phyloP scores from a whole-genome alignment of 2,113 vertebrate species.

The Otis tarda region DNA sequence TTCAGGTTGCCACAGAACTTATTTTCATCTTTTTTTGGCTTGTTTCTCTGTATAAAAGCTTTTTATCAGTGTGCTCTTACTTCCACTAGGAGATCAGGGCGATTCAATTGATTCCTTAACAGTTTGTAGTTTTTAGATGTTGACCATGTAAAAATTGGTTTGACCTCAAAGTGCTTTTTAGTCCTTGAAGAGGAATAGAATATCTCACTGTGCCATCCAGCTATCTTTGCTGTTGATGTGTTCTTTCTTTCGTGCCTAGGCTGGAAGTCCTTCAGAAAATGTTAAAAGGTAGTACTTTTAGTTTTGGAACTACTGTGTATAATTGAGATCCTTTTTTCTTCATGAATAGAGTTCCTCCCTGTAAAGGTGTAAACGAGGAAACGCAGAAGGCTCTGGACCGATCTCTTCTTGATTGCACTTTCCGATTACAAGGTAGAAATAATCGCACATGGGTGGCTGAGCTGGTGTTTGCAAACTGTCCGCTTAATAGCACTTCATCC shows the following conservation, averaged over 20 bases:
- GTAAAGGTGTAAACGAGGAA: conserved; percentile 91
- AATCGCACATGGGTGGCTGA: conserved; percentile 98
- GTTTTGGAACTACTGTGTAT: neutral
- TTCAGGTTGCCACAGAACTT: neutral
- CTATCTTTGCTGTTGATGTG: neutral
- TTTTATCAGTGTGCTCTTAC: neutral
- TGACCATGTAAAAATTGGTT: neutral
- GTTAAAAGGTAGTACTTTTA: neutral
- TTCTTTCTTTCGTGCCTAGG: neutral
- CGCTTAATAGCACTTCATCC: conserved; percentile 90
- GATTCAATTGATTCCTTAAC: neutral
- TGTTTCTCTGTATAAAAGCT: neutral
- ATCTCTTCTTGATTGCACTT: conserved; percentile 95
- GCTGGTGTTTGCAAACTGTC: conserved; percentile 94
- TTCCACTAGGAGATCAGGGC: neutral
- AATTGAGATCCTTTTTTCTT: neutral
- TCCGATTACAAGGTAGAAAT: conserved; percentile 96
- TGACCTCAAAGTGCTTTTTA: neutral
- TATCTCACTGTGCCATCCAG: neutral
- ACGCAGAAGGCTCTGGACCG: conserved; percentile 90
- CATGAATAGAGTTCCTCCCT: conserved; percentile 86
- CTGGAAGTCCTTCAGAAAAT: neutral
- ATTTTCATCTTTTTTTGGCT: neutral
- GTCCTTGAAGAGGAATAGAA: neutral
- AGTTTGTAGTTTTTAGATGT: neutral